Evolutionary conservation across 2,113 vertebrate genomes (phyloP), one percentile per base, ranked within the genome.

Genomic region (Pygathrix nemaeus): DNA sequence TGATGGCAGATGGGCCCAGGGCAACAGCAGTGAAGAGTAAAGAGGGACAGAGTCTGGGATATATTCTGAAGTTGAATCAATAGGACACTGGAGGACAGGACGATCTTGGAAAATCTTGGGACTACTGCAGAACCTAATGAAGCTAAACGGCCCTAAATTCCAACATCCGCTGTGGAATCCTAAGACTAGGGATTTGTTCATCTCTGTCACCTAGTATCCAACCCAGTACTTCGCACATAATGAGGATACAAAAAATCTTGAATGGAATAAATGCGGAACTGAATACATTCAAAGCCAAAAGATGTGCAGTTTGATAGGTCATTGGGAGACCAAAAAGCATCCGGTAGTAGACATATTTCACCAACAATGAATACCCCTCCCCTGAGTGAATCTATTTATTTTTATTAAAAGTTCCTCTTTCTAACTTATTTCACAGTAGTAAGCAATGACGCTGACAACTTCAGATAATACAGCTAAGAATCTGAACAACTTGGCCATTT

Each of bases 341-440:
- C 59, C 30, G 30, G 14, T 40, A 95, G 45, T 50, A 70, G 52
- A 70, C 23, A 32, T 66, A 92, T 76, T 97, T 96, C 57, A 95
- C 35, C 61, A 93, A 82, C 50, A 81, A 64, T 20, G 30, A 50
- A 45, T 70, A 27, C 72, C n/a, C 30, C 27, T 68, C 32, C 70
- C 27, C 20, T 59, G 16, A 20, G n/a, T 70, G 38, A 93, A 78
- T n/a, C 55, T 20, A 18, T 55, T 30, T 95, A 43, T 90, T 97
- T 95, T 81, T 88, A 32, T 85, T 90, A 83, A 90, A 96, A 64
- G 50, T 57, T 57, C 14, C 57, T 86, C 55, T 90, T 75, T 92
- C 55, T 17, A 95, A 94, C 5, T 79, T 27, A 83, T 78, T 96
- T 97, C 59, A 90, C 5, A 68, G n/a, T 68, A 89, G 14, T 83